Base-by-base conservation (phyloP, 2,888 invertebrate genomes). In the Dysmachus trigonus region DNA sequence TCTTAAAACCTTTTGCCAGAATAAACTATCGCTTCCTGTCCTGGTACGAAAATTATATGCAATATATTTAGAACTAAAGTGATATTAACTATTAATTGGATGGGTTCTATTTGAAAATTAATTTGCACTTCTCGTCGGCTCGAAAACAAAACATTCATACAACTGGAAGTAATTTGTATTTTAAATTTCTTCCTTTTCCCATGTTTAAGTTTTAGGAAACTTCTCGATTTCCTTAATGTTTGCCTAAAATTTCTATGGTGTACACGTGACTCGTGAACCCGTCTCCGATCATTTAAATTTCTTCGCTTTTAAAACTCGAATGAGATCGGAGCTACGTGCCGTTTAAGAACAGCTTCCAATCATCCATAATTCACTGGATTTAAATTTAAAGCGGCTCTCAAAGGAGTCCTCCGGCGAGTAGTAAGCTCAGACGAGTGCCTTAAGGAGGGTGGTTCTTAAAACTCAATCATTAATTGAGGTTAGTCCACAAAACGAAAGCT, bases 391-490 rank as follows among this genome's bases (percentile, higher is more conserved):
- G 27, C 62, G 27, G 62, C 27, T 10, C 18, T 62, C 27, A 62
- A 62, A 62, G 10, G 27, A 62, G 10, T 10, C 62, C 62, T 22
- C 10, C 62, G 22, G 18, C 22, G 10, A 62, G 22, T 27, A 62
- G n/a, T 27, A 18, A 62, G 22, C 62, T 62, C 22, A 62, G 10
- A 8, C 18, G 7, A 62, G 62, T 62, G 62, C 62, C 27, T 22
- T 62, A 27, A 62, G 27, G 8, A 27, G 10, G 10, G 10, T 22
- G 62, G 18, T 62, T n/a, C n/a, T n/a, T 73, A 73, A 73, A 73
- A 73, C 73, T 31, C 73, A 31, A 73, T 73, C 73, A 31, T 73
- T 73, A 73, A 73, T 73, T 73, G 73, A 33, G 31, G 72, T 27
- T 31, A 31, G 73, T 31, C 35, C 73, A 35, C 31, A 73, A 73